Evolutionary conservation across 2,113 vertebrate genomes (phyloP).

Genomic region (Myxocyprinus asiaticus): DNA sequence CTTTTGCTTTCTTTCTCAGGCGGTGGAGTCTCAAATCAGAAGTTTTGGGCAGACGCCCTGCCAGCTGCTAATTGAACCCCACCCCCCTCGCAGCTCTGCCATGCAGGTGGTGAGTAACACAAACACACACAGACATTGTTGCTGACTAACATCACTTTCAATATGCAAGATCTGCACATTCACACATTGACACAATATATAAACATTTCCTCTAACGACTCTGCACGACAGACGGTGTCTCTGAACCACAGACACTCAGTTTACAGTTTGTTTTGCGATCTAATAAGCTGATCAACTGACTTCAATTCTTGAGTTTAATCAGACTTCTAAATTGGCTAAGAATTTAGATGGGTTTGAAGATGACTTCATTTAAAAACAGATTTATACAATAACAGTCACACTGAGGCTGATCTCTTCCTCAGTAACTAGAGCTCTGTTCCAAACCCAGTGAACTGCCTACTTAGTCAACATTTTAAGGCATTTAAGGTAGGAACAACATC

Average conservation of each 20-base stretch:
- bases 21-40: conserved; percentile 95
- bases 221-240: neutral
- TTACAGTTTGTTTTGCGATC: neutral
- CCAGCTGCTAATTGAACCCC: conserved; percentile 95
- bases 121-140: neutral
- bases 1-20: conserved; percentile 72
- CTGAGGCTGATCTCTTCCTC: too few species aligned
- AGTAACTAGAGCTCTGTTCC: too few species aligned
- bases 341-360: too few species aligned
- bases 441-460: too few species aligned
- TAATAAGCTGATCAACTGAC: neutral
- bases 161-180: neutral
- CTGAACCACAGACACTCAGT: neutral
- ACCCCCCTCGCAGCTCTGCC: conserved; percentile 94
- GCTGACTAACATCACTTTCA: neutral
- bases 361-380: too few species aligned
- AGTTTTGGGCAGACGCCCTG: conserved; percentile 98
- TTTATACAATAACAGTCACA: too few species aligned
- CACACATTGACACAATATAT: too few species aligned
- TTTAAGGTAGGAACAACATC: too few species aligned
- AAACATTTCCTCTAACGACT: too few species aligned
- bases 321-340: too few species aligned
- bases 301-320: neutral
- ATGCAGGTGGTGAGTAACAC: conserved; percentile 96
- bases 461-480: too few species aligned